Evolutionary conservation across 2,888 invertebrate genomes (phyloP), one percentile per base, ranked within the genome.

Genomic region (Drosophila bunnanda): DNA sequence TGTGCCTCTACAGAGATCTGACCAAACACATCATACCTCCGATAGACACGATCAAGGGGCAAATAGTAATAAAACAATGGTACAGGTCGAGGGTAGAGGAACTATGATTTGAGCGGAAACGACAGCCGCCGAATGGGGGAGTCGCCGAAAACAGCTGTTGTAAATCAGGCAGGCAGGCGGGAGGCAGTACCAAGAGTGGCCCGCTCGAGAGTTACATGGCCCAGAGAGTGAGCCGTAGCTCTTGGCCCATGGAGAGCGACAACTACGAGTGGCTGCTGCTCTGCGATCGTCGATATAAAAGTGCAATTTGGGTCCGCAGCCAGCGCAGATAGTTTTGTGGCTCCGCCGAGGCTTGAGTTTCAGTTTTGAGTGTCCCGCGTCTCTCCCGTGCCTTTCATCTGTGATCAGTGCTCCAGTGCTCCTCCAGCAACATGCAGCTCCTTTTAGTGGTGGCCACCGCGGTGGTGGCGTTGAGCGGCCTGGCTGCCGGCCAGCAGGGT

Each of bases 401-500:
- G 50, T 50, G 50, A 50, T 50, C 50, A 50, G 72, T 60, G 55
- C 68, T 41, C 52, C 75, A 71, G 68, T 62, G 38, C 65, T 38
- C 22, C 62, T 25, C 7, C 20, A 62, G 39, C 64, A 78, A 59
- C 67, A 89, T 90, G 90, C 79, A 86, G 72, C 77, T 88, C 28
- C 78, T 91, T 56, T 79, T 90, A 67, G 77, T 90, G 73, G 82
- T 88, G 68, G 88, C 89, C 82, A 82, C 91, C 32, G 50, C 50
- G 20, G 50, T 50, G 55, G 79, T 91, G 80, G 84, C 89, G 60
- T 60, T 88, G 58, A 88, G 83, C 43, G 78, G 78, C 70, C 12
- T 77, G 90, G 91, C 75, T 91, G 91, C 75, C 91, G 68, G 66
- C n/a, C 66, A 67, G 38, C 68, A 91, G 81, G 89, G 89, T 77